Percentiles rank a stretch among this genome's conserved stretches.
These are phyloP conservation scores for Microplitis mediator DNA, from an alignment of 1,140 invertebrate species.

Conservation along the genomic window DNA sequence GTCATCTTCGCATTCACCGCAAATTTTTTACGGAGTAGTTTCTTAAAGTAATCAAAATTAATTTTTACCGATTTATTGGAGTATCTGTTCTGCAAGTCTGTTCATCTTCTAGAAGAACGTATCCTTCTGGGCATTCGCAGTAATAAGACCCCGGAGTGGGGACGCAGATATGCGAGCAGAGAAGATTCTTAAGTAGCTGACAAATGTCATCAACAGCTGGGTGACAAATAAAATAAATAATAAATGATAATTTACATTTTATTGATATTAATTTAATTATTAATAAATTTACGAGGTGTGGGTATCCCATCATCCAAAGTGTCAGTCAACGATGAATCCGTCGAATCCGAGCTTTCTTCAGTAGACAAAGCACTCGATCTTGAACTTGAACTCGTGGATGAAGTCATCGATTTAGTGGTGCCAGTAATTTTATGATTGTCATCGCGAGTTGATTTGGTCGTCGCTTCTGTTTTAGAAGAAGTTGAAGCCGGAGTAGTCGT, in stretches of 20 bases:
- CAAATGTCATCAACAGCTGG: constrained; percentile 68
- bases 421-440: not conserved
- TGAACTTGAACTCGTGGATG: not conserved
- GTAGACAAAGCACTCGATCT: not conserved
- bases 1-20: too few relatives aligned
- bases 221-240: not conserved
- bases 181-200: constrained; percentile 67
- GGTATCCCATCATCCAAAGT: constrained; percentile 5
- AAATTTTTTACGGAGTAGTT: too few relatives aligned
- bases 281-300: constrained; percentile 24
- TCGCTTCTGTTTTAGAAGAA: constrained; percentile 10
- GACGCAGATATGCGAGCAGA: constrained; percentile 78
- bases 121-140: constrained; percentile 77
- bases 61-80: constrained; percentile 43
- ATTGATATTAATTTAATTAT: constrained; percentile 26
- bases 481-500: constrained; percentile 35
- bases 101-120: constrained; percentile 69
- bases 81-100: constrained; percentile 66
- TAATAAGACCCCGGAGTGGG: constrained; percentile 71
- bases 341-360: too few relatives aligned
- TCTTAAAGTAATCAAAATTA: too few relatives aligned
- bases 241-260: not conserved
- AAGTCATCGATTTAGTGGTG: not conserved
- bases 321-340: not conserved
- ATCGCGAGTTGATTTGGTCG: constrained; percentile 26